Conservation (phyloP, 2,888 invertebrate genomes). For the Copidosoma aretas region DNA sequence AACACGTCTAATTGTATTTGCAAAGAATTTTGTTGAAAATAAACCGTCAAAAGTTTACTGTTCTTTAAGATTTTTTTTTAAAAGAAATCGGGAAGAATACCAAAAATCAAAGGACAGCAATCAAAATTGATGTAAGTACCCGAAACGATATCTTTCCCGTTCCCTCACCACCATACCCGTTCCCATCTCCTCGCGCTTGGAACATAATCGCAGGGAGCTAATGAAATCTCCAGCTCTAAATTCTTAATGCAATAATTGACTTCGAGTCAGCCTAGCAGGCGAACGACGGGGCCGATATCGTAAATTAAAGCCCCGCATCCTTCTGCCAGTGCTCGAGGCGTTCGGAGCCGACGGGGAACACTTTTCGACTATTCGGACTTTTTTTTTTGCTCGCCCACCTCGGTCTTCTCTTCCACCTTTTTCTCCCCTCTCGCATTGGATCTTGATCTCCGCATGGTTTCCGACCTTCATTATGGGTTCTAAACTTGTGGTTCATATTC, state of each 20-base stretch:
- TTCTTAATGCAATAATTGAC: slow-evolving; percentile 33
- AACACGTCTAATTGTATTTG: too few relatives aligned
- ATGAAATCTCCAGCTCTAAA: slow-evolving; percentile 26
- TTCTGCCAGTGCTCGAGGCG: slow-evolving; percentile 9
- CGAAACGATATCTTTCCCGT: too few relatives aligned
- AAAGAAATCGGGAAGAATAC: too few relatives aligned
- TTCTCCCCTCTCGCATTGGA: too few relatives aligned
- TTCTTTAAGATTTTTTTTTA: too few relatives aligned
- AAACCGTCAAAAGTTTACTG: too few relatives aligned
- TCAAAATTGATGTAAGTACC: too few relatives aligned
- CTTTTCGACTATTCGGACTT: slow-evolving; percentile 1
- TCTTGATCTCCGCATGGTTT: slow-evolving; percentile 2
- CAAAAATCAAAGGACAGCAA: too few relatives aligned
- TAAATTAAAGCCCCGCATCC: slow-evolving; percentile 22
- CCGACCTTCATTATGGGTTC: slow-evolving; percentile 20
- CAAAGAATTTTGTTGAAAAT: too few relatives aligned
- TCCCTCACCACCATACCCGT: too few relatives aligned
- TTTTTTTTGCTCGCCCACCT: background rate
- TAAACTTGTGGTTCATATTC: background rate
- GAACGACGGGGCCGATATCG: slow-evolving; percentile 8
- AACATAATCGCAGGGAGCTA: slow-evolving; percentile 3
- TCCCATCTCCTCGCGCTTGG: too few relatives aligned
- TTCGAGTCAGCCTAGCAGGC: background rate
- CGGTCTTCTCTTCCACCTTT: background rate
- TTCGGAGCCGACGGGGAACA: background rate